Evolutionary conservation across 2,113 vertebrate species (phyloP), one percentile per base, ranked within the genome.

Genomic region (Gymnocephalus cernua): DNA sequence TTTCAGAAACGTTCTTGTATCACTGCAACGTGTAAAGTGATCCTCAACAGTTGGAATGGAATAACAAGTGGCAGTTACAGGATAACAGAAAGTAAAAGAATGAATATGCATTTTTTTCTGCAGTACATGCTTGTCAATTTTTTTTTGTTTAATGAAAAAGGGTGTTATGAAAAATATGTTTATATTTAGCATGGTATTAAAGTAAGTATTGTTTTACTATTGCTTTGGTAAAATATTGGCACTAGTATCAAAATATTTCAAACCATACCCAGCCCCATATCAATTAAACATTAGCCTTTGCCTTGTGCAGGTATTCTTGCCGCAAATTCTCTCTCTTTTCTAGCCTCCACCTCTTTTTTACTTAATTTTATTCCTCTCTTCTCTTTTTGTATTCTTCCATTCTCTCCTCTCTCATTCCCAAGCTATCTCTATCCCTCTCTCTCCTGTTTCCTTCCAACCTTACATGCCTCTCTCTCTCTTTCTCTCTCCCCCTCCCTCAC

Each of bases 361-460:
- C 8, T 29, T 38, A 0, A 35, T 50, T 54, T 75, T 59, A 25
- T 25, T 38, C 21, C 18, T 16, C 23, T n/a, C 38, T 19, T 56
- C 14, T 63, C 32, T 27, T 72, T 71, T 27, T 64, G 29, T 69
- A 41, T 80, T 47, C 38, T 27, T 47, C 27, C 53, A 12, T 58
- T 47, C 58, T 48, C 44, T 44, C 27, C 21, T 65, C 44, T 32
- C 1, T n/a, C 72, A 73, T 71, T 81, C 74, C 71, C 18, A 75
- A 74, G 59, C 71, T 48, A 68, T 14, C 35, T 19, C 57, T 79
- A 32, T 70, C 53, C n/a, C 38, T 59, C 57, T 78, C 59, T 61
- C 50, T 59, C 35, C 53, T 63, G 25, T 75, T 80, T 58, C 56
- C n/a, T 25, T 72, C 63, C 38, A 79, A 68, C 61, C 66, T 45